These are phyloP conservation scores for Vidua macroura DNA, from an alignment of 2,113 vertebrate species.

Conservation along the genomic window DNA sequence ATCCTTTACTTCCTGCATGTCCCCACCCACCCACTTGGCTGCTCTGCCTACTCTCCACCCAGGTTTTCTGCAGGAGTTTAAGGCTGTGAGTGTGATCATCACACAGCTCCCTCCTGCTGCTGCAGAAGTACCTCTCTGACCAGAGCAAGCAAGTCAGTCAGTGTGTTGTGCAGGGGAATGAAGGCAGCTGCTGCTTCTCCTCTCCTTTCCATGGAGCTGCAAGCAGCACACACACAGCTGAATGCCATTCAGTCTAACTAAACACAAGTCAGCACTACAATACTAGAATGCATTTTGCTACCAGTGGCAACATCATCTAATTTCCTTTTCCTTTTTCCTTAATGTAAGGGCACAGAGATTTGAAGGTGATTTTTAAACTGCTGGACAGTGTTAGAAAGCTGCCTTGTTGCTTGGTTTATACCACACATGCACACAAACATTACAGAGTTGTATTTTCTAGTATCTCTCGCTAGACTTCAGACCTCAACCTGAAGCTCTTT, in stretches of 20 bases:
- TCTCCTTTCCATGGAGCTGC: not conserved
- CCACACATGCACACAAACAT: fast-evolving
- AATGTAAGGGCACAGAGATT: not conserved
- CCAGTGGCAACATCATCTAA: not conserved
- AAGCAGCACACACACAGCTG: not conserved
- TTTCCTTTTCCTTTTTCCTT: not conserved
- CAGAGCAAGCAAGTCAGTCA: fast-evolving
- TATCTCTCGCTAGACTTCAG: not conserved
- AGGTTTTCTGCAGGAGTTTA: not conserved
- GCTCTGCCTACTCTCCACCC: conserved; percentile 44
- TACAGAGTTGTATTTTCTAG: not conserved
- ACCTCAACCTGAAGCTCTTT: not conserved
- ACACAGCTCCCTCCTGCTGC: not conserved
- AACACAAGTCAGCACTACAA: not conserved
- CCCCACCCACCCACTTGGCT: conserved; percentile 47
- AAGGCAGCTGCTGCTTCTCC: not conserved
- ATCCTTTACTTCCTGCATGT: conserved; percentile 45
- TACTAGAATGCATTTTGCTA: not conserved
- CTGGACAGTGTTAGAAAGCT: not conserved
- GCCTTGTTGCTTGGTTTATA: fast-evolving
- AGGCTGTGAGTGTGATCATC: not conserved
- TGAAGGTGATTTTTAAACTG: not conserved
- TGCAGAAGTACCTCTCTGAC: not conserved
- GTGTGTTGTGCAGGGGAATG: fast-evolving
- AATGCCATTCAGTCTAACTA: not conserved